phyloP scores from a whole-genome alignment of 2,888 invertebrate genomes.

The Andrena bicolor region DNA sequence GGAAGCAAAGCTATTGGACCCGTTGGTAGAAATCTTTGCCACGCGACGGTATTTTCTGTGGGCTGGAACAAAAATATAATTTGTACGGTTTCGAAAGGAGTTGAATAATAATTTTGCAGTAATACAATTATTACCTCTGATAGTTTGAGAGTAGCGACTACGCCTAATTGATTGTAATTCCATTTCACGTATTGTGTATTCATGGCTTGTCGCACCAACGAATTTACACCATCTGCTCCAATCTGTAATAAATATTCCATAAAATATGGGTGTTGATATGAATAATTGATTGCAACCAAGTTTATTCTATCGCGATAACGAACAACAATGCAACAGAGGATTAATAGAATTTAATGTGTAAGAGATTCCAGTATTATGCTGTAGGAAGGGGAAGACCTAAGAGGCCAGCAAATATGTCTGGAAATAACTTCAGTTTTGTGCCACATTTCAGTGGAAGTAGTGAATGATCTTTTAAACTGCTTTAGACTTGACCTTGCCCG shows the following conservation, averaged over 20 bases:
- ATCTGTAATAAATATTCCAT: slow-evolving; percentile 86
- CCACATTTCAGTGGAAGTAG: slow-evolving; percentile 64
- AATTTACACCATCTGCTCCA: slow-evolving; percentile 98
- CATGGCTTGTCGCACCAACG: slow-evolving; percentile 93
- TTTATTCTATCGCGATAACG: slow-evolving; percentile 1
- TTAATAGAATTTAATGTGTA: neutral
- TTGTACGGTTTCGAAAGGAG: neutral
- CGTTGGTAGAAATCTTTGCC: slow-evolving; percentile 97
- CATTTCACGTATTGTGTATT: slow-evolving; percentile 92
- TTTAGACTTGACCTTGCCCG: slow-evolving; percentile 13
- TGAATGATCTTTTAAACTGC: slow-evolving; percentile 30
- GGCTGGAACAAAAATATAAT: slow-evolving; percentile 85
- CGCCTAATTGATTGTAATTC: slow-evolving; percentile 95
- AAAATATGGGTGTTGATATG: neutral
- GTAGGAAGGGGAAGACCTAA: slow-evolving; percentile 59
- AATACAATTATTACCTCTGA: slow-evolving; percentile 88
- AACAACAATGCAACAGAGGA: neutral
- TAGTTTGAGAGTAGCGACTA: slow-evolving; percentile 96
- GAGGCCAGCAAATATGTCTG: slow-evolving; percentile 71
- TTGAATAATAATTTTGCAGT: neutral
- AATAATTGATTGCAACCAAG: neutral
- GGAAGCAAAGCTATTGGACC: slow-evolving; percentile 98
- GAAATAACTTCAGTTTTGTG: slow-evolving; percentile 80
- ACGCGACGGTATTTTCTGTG: slow-evolving; percentile 93
- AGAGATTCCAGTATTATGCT: slow-evolving; percentile 36